These are phyloP conservation scores for Meteorus sp. DNA, from an alignment of 1,140 invertebrate species.

Conservation along the genomic window DNA sequence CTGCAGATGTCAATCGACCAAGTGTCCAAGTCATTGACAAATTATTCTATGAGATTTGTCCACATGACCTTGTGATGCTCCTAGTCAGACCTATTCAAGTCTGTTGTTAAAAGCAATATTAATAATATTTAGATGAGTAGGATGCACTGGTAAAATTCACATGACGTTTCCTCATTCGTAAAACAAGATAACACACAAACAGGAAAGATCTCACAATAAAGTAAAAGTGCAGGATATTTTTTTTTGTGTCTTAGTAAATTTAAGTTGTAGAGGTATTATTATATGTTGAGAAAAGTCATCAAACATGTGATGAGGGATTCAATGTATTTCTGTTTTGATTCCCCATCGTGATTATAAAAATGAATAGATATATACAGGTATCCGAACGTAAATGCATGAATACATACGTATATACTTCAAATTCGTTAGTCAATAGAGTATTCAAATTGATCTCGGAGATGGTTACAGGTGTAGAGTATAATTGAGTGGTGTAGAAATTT, in stretches of 20 bases:
- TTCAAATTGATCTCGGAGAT: too few species aligned
- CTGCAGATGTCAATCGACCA: slow-evolving; percentile 12
- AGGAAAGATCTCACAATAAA: background rate
- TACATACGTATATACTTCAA: too few species aligned
- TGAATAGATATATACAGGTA: too few species aligned
- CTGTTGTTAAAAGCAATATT: slow-evolving; percentile 15
- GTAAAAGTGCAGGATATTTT: background rate
- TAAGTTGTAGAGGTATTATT: too few species aligned
- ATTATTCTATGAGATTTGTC: slow-evolving; percentile 10
- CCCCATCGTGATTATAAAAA: too few species aligned
- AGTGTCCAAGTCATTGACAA: slow-evolving; percentile 9
- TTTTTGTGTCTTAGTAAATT: background rate
- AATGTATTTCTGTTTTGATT: too few species aligned
- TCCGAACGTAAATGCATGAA: too few species aligned
- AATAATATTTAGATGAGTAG: background rate
- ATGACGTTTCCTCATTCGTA: background rate
- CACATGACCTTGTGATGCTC: slow-evolving; percentile 18
- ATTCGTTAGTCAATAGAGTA: too few species aligned
- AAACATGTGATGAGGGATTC: too few species aligned
- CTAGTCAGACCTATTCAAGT: slow-evolving; percentile 16
- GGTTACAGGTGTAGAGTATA: too few species aligned
- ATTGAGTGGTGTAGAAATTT: background rate
- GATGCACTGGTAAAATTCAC: background rate
- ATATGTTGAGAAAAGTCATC: too few species aligned
- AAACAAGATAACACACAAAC: slow-evolving; percentile 1